These are phyloP conservation scores for Chrysomela aeneicollis DNA, from an alignment of 2,888 invertebrate genomes.

Conservation along the genomic window DNA sequence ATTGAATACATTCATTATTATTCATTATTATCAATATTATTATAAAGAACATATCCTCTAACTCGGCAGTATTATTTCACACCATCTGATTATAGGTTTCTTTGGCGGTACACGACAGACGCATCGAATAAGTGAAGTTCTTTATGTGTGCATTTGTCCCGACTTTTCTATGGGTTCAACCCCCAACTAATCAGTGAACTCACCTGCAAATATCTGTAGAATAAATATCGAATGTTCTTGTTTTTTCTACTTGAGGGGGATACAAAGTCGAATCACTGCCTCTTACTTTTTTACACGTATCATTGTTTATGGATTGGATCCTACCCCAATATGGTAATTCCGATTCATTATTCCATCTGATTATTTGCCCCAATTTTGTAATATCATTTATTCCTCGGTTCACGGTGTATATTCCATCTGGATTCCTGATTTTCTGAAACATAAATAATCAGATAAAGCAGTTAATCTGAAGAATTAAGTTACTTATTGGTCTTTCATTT, in stretches of 20 bases:
- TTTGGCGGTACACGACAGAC: no score
- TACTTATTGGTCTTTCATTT: no score
- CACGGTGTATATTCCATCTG: conserved; percentile 65
- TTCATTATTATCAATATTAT: no score
- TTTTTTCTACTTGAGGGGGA: conserved; percentile 67
- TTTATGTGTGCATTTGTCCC: no score
- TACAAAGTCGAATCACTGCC: conserved; percentile 69
- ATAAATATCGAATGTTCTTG: conserved; percentile 64
- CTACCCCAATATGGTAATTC: conserved; percentile 58
- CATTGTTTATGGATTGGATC: conserved; percentile 47
- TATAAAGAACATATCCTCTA: no score
- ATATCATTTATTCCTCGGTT: conserved; percentile 64
- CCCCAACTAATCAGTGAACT: conserved; percentile 29
- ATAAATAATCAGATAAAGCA: no score
- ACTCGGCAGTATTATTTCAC: no score
- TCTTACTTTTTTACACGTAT: conserved; percentile 62
- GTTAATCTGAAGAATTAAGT: no score
- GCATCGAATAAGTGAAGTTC: no score
- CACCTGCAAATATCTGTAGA: conserved; percentile 75
- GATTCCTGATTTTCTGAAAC: conserved; percentile 56
- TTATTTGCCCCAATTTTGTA: conserved; percentile 61
- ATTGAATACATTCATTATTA: no score
- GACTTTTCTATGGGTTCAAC: no score
- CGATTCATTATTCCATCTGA: conserved; percentile 61
- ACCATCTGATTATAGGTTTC: no score